These are phyloP conservation scores for Aphelocoma californica DNA, from an alignment of 2,797 vertebrate species.

Conservation along the genomic window DNA sequence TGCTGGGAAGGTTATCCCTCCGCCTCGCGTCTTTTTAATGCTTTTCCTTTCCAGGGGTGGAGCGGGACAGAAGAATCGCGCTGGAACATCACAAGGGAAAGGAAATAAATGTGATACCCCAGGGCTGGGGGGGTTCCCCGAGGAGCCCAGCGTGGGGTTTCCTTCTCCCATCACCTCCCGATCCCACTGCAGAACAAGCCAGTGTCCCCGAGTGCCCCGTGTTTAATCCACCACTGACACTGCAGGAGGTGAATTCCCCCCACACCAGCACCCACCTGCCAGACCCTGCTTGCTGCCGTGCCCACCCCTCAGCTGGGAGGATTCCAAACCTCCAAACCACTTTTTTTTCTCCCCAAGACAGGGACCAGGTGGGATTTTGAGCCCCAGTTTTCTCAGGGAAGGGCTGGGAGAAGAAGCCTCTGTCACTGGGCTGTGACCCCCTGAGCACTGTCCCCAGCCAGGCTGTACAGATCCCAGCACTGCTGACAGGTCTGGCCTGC, in stretches of 20 bases:
- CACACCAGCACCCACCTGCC: neutral
- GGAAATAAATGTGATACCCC: neutral
- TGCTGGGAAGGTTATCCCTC: neutral
- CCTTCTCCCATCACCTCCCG: neutral
- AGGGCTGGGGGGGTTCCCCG: neutral
- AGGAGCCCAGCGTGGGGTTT: fast-evolving
- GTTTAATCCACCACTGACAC: neutral
- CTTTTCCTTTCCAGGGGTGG: neutral
- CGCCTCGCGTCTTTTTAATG: neutral
- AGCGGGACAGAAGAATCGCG: fast-evolving
- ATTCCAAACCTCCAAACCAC: neutral
- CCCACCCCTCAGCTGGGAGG: neutral
- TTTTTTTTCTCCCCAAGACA: neutral
- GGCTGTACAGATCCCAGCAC: neutral
- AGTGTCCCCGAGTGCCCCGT: neutral
- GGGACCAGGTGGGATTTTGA: neutral
- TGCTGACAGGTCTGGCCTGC: neutral
- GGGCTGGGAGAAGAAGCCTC: neutral
- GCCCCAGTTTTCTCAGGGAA: neutral
- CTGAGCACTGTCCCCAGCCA: neutral
- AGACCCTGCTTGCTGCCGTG: fast-evolving
- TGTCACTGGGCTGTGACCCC: neutral
- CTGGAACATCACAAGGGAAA: neutral
- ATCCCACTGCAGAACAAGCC: neutral
- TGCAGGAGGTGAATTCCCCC: neutral